Conservation (phyloP, 30 jellyfish, hydroid and myxozoan genomes). For the Nemopilema nomurai region DNA sequence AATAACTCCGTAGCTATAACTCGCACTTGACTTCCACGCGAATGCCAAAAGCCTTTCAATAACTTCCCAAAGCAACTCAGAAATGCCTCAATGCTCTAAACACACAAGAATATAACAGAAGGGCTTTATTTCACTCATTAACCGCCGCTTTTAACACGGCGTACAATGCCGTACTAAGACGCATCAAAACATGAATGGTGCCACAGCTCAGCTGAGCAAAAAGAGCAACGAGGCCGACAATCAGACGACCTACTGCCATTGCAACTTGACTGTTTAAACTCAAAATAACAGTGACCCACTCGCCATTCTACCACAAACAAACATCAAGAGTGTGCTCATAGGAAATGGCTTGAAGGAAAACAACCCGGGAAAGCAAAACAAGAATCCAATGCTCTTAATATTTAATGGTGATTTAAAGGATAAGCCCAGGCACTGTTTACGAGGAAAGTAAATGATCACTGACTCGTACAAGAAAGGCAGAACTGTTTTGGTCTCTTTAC, state of each 20-base stretch:
- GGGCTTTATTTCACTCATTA: background rate
- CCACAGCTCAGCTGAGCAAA: background rate
- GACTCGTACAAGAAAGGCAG: slow-evolving; percentile 2
- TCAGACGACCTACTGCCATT: background rate
- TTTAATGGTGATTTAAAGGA: slow-evolving; percentile 24
- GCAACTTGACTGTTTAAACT: background rate
- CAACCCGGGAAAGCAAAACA: slow-evolving; percentile 12
- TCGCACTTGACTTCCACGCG: too few relatives aligned
- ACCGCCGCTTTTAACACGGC: background rate
- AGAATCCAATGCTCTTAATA: slow-evolving; percentile 22
- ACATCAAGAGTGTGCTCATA: background rate
- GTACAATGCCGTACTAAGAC: background rate
- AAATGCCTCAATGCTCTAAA: background rate
- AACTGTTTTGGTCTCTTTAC: slow-evolving; percentile 9
- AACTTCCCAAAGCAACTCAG: background rate
- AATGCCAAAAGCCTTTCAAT: background rate
- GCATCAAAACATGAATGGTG: background rate
- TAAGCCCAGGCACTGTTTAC: background rate
- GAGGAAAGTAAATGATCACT: slow-evolving; percentile 5
- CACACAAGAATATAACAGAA: background rate
- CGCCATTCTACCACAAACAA: background rate
- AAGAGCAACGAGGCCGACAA: background rate
- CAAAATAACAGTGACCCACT: background rate
- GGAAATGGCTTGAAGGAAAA: background rate
- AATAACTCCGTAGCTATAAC: too few relatives aligned